A percentile compares a stretch with the other conserved stretches of the same genome.
Conservation (phyloP, 2,888 invertebrate species). For the Apotomis turbidana region DNA sequence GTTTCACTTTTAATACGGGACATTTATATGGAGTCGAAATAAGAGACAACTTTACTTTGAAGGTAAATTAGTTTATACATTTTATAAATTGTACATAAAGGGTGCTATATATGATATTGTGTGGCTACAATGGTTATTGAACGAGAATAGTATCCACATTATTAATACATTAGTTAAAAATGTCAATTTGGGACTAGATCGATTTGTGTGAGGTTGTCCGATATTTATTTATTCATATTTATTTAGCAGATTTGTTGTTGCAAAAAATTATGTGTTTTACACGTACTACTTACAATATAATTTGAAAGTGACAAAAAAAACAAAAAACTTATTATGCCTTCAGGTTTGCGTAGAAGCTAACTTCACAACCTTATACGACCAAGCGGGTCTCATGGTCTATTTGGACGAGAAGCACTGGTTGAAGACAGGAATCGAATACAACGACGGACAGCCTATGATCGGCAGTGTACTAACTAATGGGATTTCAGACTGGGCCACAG, state of each 20-base stretch:
- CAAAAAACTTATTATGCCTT: neutral
- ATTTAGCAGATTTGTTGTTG: no score
- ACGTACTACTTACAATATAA: neutral
- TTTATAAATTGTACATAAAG: no score
- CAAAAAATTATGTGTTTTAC: no score
- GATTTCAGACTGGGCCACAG: conserved; percentile 73
- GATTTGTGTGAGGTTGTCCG: no score
- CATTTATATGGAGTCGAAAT: conserved; percentile 65
- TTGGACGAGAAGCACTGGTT: conserved; percentile 72
- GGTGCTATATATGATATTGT: no score
- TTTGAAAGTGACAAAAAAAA: no score
- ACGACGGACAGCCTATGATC: conserved; percentile 72
- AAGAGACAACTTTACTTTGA: conserved; percentile 63
- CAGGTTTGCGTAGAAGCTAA: conserved; percentile 69
- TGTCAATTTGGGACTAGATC: no score
- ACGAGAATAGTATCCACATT: no score
- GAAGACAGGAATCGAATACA: conserved; percentile 72
- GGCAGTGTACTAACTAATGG: conserved; percentile 68
- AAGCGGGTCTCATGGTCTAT: conserved; percentile 74
- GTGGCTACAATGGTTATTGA: no score
- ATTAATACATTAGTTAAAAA: no score
- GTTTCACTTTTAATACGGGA: conserved; percentile 62
- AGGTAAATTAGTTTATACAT: conserved; percentile 52
- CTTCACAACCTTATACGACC: conserved; percentile 67
- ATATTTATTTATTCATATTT: no score